A percentile compares a stretch with the other conserved stretches of the same genome.
Evolutionary conservation across 2,797 vertebrate genomes (phyloP).

Genomic region (Stomatorhinus walkeri): DNA sequence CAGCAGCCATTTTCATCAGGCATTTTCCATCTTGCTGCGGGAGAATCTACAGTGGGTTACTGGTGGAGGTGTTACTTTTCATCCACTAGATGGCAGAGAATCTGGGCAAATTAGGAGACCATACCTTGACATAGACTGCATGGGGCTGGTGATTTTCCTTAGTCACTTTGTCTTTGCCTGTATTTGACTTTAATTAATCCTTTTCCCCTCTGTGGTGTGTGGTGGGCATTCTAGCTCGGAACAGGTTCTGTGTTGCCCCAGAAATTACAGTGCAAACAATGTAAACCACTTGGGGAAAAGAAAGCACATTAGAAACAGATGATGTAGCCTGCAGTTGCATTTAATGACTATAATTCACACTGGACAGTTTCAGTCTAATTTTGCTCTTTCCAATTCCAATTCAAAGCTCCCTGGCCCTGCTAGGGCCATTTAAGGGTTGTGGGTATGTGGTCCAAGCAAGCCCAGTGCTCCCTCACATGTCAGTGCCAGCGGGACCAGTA

Average conservation of each 20-base stretch:
- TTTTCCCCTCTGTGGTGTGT: not conserved
- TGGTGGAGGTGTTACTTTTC: not conserved
- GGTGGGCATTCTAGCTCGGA: not conserved
- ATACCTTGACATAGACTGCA: not conserved
- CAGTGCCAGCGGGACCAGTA: not conserved
- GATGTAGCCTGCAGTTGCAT: not conserved
- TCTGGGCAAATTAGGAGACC: not conserved
- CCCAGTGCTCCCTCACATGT: not conserved
- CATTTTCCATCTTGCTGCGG: not conserved
- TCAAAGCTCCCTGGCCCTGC: not conserved
- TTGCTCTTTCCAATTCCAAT: not conserved
- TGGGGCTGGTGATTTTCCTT: not conserved
- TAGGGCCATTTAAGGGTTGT: not conserved
- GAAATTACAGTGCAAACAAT: not conserved
- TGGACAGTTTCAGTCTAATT: conserved; percentile 5
- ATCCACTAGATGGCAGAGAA: not conserved
- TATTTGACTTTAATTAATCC: not conserved
- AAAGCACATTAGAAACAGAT: not conserved
- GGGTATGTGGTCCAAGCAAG: not conserved
- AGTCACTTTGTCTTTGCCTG: not conserved
- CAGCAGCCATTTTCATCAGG: not conserved
- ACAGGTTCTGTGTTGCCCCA: not conserved
- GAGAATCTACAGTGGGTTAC: not conserved
- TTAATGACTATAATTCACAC: conserved; percentile 13
- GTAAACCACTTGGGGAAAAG: not conserved